Base-by-base conservation (phyloP, 2,113 vertebrate species). In the Tenrec ecaudatus region DNA sequence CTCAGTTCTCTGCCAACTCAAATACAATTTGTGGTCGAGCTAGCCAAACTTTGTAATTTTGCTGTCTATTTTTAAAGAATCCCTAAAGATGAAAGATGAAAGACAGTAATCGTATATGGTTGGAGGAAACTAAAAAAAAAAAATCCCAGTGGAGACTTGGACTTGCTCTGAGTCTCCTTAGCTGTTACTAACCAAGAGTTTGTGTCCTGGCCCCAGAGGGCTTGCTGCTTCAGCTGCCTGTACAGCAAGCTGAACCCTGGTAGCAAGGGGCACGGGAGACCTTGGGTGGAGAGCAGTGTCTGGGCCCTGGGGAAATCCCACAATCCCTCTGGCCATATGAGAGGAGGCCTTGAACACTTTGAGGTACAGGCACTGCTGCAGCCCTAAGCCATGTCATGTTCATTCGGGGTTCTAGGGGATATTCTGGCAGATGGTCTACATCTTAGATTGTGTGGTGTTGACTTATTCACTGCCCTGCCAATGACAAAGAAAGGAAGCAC, bases 51-150 rank as follows among this genome's bases (percentile, higher is more conserved):
- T 47, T 53, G 22, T 68, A 33, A 73, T 64, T 86, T 83, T 38
- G 69, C 80, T 86, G 16, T 66, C 1, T 22, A 6, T 80, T 86
- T 93, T 83, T 82, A 62, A 76, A 33, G 60, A 68, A 23, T 87
- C 83, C n/a, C 71, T 66, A 8, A 81, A 88, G 57, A 88, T 19
- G 64, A 85, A 94, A 85, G 81, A 36, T 68, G 4, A 53, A 5
- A 23, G 79, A 95, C 33, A 84, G 33, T 64, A 27, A 78, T 64
- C n/a, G 47, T 95, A 96, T 91, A 91, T 89, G 88, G 91, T 40
- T 81, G 89, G 22, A 43, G 6, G 33, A 75, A 79, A 94, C 82
- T 86, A 68, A 91, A 92, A 89, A 94, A 88, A 66, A 91, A 57
- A 91, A 77, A 60, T 40, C 36, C 58, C 62, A 0, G 0, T 40